Evolutionary conservation across 2,888 invertebrate genomes (phyloP).

Genomic region (Synergus japonicus): DNA sequence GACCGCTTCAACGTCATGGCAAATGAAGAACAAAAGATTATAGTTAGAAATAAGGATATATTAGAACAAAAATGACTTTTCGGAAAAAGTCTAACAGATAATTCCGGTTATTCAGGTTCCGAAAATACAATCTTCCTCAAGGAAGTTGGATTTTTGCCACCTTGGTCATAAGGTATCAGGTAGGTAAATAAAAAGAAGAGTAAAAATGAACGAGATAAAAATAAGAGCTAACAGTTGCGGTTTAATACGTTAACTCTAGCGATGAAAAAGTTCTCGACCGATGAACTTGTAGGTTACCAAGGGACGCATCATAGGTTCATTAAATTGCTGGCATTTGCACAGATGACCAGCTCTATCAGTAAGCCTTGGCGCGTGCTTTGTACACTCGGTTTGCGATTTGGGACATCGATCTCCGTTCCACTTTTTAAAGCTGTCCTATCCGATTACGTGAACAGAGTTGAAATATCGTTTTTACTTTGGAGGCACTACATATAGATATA

Average conservation of each 20-base stretch:
- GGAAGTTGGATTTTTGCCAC: too few relatives aligned
- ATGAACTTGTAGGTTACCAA: slow-evolving; percentile 45
- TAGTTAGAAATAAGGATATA: too few relatives aligned
- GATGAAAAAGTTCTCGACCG: slow-evolving; percentile 27
- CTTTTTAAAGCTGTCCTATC: slow-evolving; percentile 42
- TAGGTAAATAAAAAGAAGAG: too few relatives aligned
- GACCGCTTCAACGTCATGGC: slow-evolving; percentile 17
- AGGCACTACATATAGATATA: slow-evolving; percentile 6
- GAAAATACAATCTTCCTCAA: too few relatives aligned
- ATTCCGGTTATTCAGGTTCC: too few relatives aligned
- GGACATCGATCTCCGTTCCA: slow-evolving; percentile 60
- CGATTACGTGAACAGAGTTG: slow-evolving; percentile 25
- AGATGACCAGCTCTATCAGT: slow-evolving; percentile 42
- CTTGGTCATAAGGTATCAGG: too few relatives aligned
- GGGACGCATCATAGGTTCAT: slow-evolving; percentile 42
- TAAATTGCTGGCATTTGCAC: slow-evolving; percentile 33
- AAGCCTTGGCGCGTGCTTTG: slow-evolving; percentile 36
- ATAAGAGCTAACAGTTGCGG: background rate
- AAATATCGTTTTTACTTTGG: slow-evolving; percentile 26
- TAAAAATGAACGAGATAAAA: background rate
- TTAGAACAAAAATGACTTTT: background rate
- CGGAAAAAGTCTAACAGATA: background rate
- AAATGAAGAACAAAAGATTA: background rate
- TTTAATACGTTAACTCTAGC: slow-evolving; percentile 1
- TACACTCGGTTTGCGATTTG: slow-evolving; percentile 60